Evolutionary conservation across 2,797 vertebrate genomes (phyloP).

Genomic region (Rhinogobio ventralis): DNA sequence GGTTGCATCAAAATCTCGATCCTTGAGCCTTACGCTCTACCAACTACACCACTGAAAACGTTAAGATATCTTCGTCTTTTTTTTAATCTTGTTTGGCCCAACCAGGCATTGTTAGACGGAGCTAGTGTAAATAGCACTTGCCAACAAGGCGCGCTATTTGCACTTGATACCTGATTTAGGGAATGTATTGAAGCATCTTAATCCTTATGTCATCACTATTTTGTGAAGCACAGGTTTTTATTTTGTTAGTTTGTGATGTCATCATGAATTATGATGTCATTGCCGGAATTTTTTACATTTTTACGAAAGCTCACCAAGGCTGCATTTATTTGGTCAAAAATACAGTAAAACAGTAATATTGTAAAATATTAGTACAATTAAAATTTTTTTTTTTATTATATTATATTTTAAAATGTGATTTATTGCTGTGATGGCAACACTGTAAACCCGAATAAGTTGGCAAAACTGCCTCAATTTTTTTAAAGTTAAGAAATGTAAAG

Average conservation of each 20-base stretch:
- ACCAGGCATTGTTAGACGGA: too few species aligned
- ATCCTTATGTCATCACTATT: not conserved
- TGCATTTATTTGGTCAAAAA: not conserved
- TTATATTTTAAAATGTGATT: not conserved
- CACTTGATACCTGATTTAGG: too few species aligned
- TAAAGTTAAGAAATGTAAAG: too few species aligned
- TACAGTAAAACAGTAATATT: not conserved
- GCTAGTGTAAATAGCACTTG: too few species aligned
- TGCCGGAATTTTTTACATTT: not conserved
- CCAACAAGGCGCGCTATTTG: too few species aligned
- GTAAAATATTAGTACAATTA: not conserved
- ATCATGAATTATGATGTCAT: not conserved
- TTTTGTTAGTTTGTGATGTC: not conserved
- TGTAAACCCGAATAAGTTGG: too few species aligned
- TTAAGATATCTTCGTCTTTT: accelerated
- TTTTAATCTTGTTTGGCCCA: too few species aligned
- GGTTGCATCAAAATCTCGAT: too few species aligned
- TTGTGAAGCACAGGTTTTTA: not conserved
- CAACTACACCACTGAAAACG: too few species aligned
- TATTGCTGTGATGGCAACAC: not conserved
- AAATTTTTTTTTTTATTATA: not conserved
- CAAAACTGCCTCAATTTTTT: too few species aligned
- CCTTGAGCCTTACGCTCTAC: too few species aligned
- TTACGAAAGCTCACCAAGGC: not conserved
- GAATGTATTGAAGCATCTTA: not conserved